Conservation (phyloP, 2,797 vertebrate genomes). For the Rhinophrynus dorsalis region DNA sequence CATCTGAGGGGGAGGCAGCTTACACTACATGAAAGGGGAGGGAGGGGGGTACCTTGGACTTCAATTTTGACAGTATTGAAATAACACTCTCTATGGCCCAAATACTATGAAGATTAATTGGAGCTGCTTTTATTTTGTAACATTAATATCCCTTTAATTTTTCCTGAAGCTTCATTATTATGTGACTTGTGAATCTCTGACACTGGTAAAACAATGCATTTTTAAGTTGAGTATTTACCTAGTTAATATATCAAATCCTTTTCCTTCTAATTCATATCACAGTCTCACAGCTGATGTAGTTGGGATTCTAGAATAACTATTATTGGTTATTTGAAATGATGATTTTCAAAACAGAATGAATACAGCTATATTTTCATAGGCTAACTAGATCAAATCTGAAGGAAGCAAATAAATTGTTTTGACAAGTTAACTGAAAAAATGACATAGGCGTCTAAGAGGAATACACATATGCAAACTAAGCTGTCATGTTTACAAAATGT, state of each 20-base stretch:
- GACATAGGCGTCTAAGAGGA: constrained; percentile 53
- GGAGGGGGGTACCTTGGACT: too few relatives aligned
- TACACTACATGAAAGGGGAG: too few relatives aligned
- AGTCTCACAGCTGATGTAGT: constrained; percentile 25
- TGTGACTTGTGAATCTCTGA: too few relatives aligned
- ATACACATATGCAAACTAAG: constrained; percentile 53
- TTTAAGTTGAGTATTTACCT: not conserved
- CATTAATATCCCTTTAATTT: too few relatives aligned
- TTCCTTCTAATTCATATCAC: constrained; percentile 11
- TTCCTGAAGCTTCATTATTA: too few relatives aligned
- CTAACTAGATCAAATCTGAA: constrained; percentile 49
- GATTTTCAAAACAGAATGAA: constrained; percentile 49
- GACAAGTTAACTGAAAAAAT: constrained; percentile 55
- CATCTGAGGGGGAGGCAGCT: too few relatives aligned
- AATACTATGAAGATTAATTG: too few relatives aligned
- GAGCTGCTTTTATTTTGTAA: too few relatives aligned
- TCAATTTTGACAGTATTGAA: too few relatives aligned
- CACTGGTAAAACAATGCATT: not conserved
- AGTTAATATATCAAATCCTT: not conserved
- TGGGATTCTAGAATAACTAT: constrained; percentile 29
- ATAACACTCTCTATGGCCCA: too few relatives aligned
- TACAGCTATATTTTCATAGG: constrained; percentile 41
- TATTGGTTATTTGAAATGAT: constrained; percentile 45
- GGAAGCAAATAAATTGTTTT: constrained; percentile 61
- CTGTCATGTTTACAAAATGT: constrained; percentile 61